Percentiles rank a stretch among this genome's conserved stretches.
These are phyloP conservation scores for Ypsolopha sequella DNA, from an alignment of 2,888 invertebrate genomes.

Conservation along the genomic window DNA sequence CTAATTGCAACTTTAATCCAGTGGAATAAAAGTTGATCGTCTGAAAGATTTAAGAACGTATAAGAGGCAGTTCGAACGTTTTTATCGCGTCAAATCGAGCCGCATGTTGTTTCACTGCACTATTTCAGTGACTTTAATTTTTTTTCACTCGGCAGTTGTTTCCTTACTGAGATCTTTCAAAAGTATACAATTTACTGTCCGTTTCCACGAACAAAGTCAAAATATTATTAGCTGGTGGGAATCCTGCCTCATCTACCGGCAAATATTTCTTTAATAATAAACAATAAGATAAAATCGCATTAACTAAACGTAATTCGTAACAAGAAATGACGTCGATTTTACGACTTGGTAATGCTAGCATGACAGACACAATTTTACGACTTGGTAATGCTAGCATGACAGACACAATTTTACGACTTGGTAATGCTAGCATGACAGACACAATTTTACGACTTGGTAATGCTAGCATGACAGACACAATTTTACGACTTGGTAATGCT, in stretches of 20 bases:
- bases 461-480: not conserved
- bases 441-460: not conserved
- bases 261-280: slow-evolving; percentile 39
- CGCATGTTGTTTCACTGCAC: not conserved
- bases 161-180: slow-evolving; percentile 4
- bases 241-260: slow-evolving; percentile 54
- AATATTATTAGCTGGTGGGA: slow-evolving; percentile 40
- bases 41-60: too few species aligned
- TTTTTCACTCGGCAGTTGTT: not conserved
- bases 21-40: too few species aligned
- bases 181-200: slow-evolving; percentile 5
- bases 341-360: too few species aligned
- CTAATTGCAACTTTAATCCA: too few species aligned
- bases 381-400: too few species aligned
- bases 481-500: not conserved
- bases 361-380: too few species aligned
- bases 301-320: slow-evolving; percentile 28
- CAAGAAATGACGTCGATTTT: slow-evolving; percentile 17
- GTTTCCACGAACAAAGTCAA: not conserved
- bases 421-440: too few species aligned
- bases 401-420: not conserved
- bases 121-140: not conserved
- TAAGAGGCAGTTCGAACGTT: not conserved
- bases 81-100: not conserved
- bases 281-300: slow-evolving; percentile 25